These are phyloP conservation scores for Meteorus colon DNA, from an alignment of 2,888 invertebrate species.

Conservation along the genomic window DNA sequence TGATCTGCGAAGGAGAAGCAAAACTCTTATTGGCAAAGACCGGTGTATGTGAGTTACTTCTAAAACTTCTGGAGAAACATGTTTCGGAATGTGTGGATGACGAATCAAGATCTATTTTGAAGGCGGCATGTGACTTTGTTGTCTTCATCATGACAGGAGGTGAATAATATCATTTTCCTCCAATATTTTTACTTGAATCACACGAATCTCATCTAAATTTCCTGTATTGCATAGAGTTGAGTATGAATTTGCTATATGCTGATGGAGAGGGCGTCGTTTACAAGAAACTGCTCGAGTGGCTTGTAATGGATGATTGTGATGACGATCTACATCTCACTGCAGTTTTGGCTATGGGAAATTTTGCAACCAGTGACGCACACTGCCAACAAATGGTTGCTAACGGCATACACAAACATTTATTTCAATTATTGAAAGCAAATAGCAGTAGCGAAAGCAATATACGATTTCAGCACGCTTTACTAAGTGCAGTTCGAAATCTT, in stretches of 20 bases:
- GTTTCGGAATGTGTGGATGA: slow-evolving; percentile 79
- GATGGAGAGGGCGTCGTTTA: slow-evolving; percentile 84
- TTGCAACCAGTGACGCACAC: slow-evolving; percentile 89
- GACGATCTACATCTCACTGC: slow-evolving; percentile 87
- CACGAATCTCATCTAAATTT: slow-evolving; percentile 19
- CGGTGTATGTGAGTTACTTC: slow-evolving; percentile 84
- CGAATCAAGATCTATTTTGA: slow-evolving; percentile 81
- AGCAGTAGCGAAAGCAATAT: slow-evolving; percentile 58
- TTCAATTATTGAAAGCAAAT: slow-evolving; percentile 71
- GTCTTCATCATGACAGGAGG: slow-evolving; percentile 90
- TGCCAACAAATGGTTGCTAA: slow-evolving; percentile 88
- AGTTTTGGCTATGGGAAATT: slow-evolving; percentile 90
- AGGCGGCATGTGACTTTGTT: slow-evolving; percentile 89
- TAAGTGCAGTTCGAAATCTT: slow-evolving; percentile 86
- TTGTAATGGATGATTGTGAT: slow-evolving; percentile 78
- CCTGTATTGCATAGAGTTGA: slow-evolving; percentile 79
- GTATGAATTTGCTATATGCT: slow-evolving; percentile 89
- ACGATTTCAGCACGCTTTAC: slow-evolving; percentile 81
- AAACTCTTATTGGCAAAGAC: slow-evolving; percentile 85
- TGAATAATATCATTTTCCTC: slow-evolving; percentile 66
- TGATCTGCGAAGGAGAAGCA: slow-evolving; percentile 79
- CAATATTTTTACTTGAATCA: background rate
- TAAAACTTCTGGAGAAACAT: slow-evolving; percentile 83
- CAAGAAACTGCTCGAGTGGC: slow-evolving; percentile 84
- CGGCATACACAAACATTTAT: slow-evolving; percentile 82